Percentiles rank a stretch among this genome's conserved stretches.
phyloP scores from a whole-genome alignment of 2,888 invertebrate genomes.

The Patella depressa region DNA sequence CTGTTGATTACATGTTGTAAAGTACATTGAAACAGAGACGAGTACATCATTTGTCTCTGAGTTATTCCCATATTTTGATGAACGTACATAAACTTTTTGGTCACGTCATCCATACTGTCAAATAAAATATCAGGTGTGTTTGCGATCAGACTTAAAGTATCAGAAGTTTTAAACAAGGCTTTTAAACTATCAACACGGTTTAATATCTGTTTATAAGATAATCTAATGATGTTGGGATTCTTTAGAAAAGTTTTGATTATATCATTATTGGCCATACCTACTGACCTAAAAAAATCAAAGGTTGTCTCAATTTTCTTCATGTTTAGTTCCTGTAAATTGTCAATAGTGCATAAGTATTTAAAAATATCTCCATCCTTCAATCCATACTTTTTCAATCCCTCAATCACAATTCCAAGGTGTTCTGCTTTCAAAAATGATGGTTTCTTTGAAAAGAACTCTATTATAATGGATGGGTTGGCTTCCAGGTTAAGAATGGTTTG shows the following conservation, averaged over 20 bases:
- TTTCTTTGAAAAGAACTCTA: background rate
- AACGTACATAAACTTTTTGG: conserved; percentile 46
- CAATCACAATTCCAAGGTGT: background rate
- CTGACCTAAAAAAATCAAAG: background rate
- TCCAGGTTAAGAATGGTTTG: background rate
- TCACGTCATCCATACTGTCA: conserved; percentile 36
- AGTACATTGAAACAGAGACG: conserved; percentile 39
- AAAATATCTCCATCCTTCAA: background rate
- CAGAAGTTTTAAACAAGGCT: background rate
- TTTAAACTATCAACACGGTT: background rate
- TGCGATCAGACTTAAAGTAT: background rate
- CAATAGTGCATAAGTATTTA: background rate
- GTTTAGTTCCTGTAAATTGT: background rate
- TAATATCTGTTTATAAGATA: background rate
- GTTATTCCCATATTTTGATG: conserved; percentile 48
- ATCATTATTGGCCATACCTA: background rate
- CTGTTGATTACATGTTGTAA: conserved; percentile 46
- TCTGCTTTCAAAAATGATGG: background rate
- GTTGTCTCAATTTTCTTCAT: background rate
- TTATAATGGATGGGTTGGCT: background rate
- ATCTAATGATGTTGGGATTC: background rate
- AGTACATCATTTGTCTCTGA: conserved; percentile 48
- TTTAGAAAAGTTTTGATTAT: background rate
- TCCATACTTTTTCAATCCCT: background rate
- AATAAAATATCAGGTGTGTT: conserved; percentile 38